Percentiles rank a stretch among this genome's conserved stretches.
Conservation (phyloP, 2,888 invertebrate species). For the Dilophus febrilis region DNA sequence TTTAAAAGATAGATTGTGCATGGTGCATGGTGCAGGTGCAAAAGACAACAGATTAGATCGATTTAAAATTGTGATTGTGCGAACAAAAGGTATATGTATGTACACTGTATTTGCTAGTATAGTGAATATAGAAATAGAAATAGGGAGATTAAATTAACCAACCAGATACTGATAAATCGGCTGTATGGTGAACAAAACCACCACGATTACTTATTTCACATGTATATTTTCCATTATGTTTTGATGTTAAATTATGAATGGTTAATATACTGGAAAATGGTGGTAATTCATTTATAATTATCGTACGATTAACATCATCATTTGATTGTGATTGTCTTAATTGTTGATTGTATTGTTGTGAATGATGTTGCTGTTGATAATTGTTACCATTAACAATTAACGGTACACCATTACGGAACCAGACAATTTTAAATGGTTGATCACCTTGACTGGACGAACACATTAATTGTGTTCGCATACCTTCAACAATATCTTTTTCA, state of each 20-base stretch:
- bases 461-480: constrained; percentile 57
- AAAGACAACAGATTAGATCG: too few species aligned
- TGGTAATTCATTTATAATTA: constrained; percentile 36
- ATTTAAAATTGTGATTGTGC: too few species aligned
- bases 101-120: too few species aligned
- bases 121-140: too few species aligned
- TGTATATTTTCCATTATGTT: constrained; percentile 31
- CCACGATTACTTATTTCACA: constrained; percentile 28
- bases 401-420: constrained; percentile 32
- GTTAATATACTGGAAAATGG: constrained; percentile 34
- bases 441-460: constrained; percentile 39
- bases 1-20: too few species aligned
- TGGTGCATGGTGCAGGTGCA: not conserved
- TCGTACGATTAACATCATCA: constrained; percentile 11
- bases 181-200: constrained; percentile 35
- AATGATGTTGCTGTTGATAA: constrained; percentile 8
- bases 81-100: too few species aligned
- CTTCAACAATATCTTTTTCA: constrained; percentile 59
- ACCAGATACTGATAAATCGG: constrained; percentile 37
- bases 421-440: constrained; percentile 37
- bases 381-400: constrained; percentile 23
- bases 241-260: constrained; percentile 30
- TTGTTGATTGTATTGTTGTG: too few species aligned
- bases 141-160: too few species aligned
- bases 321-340: not conserved